A percentile compares a stretch with the other conserved stretches of the same genome.
These are phyloP conservation scores for Myotis lucifugus DNA, from an alignment of 2,113 vertebrate species.

Conservation along the genomic window DNA sequence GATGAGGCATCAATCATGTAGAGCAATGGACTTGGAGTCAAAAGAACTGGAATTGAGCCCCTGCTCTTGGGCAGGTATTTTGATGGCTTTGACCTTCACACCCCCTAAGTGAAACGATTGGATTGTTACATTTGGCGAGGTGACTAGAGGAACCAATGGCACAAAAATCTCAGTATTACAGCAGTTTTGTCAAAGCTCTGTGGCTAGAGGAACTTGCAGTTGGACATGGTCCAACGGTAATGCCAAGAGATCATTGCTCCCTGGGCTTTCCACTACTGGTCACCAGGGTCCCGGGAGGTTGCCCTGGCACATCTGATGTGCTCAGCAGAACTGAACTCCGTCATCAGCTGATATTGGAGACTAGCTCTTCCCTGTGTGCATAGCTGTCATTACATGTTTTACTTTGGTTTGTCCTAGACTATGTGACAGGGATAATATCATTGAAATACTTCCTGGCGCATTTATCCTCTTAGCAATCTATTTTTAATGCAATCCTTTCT, in stretches of 20 bases:
- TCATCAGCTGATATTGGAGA: background rate
- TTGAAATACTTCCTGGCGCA: background rate
- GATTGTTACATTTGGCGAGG: background rate
- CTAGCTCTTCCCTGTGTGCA: background rate
- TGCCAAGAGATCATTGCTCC: background rate
- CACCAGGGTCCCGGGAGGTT: background rate
- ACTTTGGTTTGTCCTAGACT: background rate
- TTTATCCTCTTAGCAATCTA: background rate
- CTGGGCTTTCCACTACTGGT: background rate
- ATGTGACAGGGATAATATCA: background rate
- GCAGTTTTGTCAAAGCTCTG: background rate
- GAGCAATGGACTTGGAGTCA: background rate
- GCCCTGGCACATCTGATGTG: background rate
- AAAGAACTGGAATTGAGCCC: background rate
- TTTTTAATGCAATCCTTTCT: background rate
- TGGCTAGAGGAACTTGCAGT: background rate
- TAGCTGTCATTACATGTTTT: background rate
- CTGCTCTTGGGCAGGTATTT: background rate
- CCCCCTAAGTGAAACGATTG: background rate
- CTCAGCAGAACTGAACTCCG: background rate
- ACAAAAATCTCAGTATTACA: background rate
- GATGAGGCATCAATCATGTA: background rate
- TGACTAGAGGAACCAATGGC: background rate
- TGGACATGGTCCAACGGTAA: background rate
- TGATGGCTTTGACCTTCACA: background rate